Base-by-base conservation (phyloP, 2,888 invertebrate species). In the Drosophila dives region DNA sequence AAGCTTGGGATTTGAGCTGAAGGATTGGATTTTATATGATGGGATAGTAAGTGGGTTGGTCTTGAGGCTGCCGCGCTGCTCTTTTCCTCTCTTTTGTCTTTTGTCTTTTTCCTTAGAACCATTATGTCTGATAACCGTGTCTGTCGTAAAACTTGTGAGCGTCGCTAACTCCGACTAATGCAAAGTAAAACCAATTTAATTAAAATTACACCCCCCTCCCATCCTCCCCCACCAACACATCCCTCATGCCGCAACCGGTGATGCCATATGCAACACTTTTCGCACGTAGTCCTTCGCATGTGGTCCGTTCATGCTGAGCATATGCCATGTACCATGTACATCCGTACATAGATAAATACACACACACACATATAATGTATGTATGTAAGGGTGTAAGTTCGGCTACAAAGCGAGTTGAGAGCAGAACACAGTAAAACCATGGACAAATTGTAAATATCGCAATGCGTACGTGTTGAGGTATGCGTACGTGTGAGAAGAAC, bases 401-500 rank as follows among this genome's bases (percentile, higher is more conserved):
- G 36, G 42, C 58, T 32, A 45, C 58, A 58, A 45, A 58, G 32
- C 15, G 32, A 59, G 51, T 42, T 69, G 51, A 75, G 38, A 64
- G 64, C 60, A 61, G 42, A 70, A 58, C 56, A 70, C 70, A 64
- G 64, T 75, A 75, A 75, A 75, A 75, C 64, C 64, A 64, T 60
- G 69, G 59, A 26, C 64, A 61, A 64, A 60, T 58, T 75, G 64
- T 75, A 75, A 75, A 75, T 75, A 75, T 75, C 34, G 34, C 53
- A 36, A 49, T 34, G 60, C 53, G 75, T 75, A 75, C 74, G 75
- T 75, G 75, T 58, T 45, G 50, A 73, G 53, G 56, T 56, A 56
- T 56, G 56, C 56, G 56, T 56, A 56, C 56, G 56, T 56, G 56
- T 56, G 56, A 42, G 56, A 23, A 42, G 42, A 56, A 32, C 56